Conservation (phyloP, 1,140 invertebrate species). For the Mylabris phalerata region DNA sequence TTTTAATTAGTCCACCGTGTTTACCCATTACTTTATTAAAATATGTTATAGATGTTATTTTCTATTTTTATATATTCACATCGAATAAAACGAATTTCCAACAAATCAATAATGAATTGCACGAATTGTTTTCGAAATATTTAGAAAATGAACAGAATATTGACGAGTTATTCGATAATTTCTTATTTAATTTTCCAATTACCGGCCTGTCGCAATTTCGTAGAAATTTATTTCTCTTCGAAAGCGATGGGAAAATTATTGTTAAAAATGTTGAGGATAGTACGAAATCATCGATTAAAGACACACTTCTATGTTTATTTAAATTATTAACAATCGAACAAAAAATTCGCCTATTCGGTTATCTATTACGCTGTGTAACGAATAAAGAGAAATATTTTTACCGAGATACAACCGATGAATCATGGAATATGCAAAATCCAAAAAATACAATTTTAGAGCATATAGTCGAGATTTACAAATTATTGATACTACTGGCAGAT, state of each 20-base stretch:
- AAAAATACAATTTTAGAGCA: too few relatives aligned
- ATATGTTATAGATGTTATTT: conserved; percentile 24
- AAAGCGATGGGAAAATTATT: background rate
- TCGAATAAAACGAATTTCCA: conserved; percentile 13
- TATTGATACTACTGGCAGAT: conserved; percentile 36
- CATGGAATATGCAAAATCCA: too few relatives aligned
- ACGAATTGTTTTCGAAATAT: conserved; percentile 26
- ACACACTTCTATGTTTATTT: background rate
- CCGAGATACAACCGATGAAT: too few relatives aligned
- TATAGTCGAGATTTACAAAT: conserved; percentile 16
- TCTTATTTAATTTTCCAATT: conserved; percentile 25
- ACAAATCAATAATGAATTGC: conserved; percentile 19
- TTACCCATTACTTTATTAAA: conserved; percentile 25
- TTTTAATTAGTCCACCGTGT: conserved; percentile 23
- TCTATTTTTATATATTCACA: conserved; percentile 26
- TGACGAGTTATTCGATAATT: conserved; percentile 24
- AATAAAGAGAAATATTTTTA: conserved; percentile 15
- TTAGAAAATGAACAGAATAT: conserved; percentile 12
- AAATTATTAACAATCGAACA: conserved; percentile 1
- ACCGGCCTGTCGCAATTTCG: background rate
- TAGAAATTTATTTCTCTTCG: conserved; percentile 1
- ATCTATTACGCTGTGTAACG: conserved; percentile 9
- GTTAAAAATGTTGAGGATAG: background rate
- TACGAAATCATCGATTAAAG: background rate
- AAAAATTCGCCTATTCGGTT: conserved; percentile 9